Conservation (phyloP, 2,113 vertebrate species). For the Chionodraco myersi region DNA sequence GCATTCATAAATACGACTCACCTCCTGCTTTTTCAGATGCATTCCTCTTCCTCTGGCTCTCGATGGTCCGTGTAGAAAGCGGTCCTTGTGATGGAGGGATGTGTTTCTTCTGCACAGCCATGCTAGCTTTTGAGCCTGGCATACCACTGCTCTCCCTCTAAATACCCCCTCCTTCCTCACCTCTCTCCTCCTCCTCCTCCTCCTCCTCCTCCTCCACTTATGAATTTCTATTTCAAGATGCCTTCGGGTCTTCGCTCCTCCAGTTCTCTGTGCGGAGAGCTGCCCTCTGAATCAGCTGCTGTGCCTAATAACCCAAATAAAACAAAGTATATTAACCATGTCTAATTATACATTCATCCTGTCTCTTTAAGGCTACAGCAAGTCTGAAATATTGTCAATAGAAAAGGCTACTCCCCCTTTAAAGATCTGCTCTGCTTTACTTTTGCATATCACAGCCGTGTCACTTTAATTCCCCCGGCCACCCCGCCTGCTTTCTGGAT, state of each 20-base stretch:
- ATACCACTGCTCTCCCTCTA: constrained; percentile 58
- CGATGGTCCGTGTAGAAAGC: constrained; percentile 47
- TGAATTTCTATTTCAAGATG: constrained; percentile 75
- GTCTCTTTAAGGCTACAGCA: constrained; percentile 29
- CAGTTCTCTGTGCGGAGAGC: constrained; percentile 29
- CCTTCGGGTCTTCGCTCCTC: constrained; percentile 61
- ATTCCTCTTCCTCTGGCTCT: constrained; percentile 55
- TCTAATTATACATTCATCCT: constrained; percentile 8
- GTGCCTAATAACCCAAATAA: constrained; percentile 33
- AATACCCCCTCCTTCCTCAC: constrained; percentile 15
- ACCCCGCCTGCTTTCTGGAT: constrained; percentile 19
- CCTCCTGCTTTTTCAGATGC: constrained; percentile 43
- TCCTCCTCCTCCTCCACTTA: constrained; percentile 25
- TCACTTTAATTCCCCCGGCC: constrained; percentile 74
- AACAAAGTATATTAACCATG: constrained; percentile 15
- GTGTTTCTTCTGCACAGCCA: constrained; percentile 77
- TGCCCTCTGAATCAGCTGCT: constrained; percentile 71
- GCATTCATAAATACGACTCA: constrained; percentile 28
- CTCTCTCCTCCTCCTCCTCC: constrained; percentile 20
- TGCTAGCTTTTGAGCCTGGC: constrained; percentile 67
- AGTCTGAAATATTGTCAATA: constrained; percentile 47
- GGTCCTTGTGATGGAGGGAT: constrained; percentile 71
- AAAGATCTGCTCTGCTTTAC: constrained; percentile 73
- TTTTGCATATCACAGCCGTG: constrained; percentile 65
- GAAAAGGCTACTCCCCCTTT: constrained; percentile 61